Base-by-base conservation (phyloP, 2,113 vertebrate genomes). In the Caloenas nicobarica region DNA sequence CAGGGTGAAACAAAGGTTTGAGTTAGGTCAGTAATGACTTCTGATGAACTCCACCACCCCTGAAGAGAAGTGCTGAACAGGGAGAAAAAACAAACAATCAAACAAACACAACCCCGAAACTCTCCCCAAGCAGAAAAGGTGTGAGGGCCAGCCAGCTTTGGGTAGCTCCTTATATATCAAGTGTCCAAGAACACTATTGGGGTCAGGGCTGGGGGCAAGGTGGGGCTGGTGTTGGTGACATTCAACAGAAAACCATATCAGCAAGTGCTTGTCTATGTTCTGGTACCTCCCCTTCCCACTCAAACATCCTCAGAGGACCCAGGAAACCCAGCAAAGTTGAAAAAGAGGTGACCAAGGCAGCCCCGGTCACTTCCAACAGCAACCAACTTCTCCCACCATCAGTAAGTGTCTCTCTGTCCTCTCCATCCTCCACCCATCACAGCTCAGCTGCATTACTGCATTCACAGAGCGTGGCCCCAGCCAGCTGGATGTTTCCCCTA, bases 251-350 rank as follows among this genome's bases (percentile, higher is more conserved):
- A 89, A n/a, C 1, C 28, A 1, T 21, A 51, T 36, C 29, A 84
- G 34, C 1, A 1, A 56, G 10, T 0, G 1, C 18, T 9, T 12
- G 5, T 13, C 24, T 21, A 1, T 16, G 5, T 44, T 62, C 46
- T 82, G 19, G 3, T 34, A 25, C n/a, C 60, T 50, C 42, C 6
- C n/a, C 5, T 74, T 9, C 34, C 6, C 10, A 46, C 42, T 29
- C 10, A 71, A 42, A 16, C 11, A 10, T 24, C 61, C 34, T 44
- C 68, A 50, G n/a, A 82, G 18, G 33, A 11, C 28, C 25, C 70
- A 89, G 33, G 11, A 82, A 71, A 65, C 6, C 4, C 48, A 78
- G n/a, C 5, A 65, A 77, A 73, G 8, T 14, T 51, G 34, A 91
- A 19, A 44, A 78, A 44, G 18, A 57, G 14, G 10, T 11, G 38